These are phyloP conservation scores for Trematomus bernacchii DNA, from an alignment of 2,797 vertebrate species.

Conservation along the genomic window DNA sequence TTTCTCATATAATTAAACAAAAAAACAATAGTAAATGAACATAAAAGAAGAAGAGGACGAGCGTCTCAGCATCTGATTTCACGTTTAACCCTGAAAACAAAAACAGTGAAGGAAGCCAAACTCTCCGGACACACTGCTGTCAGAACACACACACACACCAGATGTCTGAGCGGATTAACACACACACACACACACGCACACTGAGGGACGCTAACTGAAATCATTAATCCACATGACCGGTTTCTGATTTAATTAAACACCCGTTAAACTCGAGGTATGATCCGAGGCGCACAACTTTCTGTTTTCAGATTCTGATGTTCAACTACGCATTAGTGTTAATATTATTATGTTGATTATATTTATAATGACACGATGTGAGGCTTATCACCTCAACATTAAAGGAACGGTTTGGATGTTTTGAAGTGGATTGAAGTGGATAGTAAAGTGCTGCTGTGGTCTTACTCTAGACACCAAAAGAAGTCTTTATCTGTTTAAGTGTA, in stretches of 20 bases:
- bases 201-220: conserved; percentile 35
- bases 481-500: too few relatives aligned
- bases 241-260: conserved; percentile 34
- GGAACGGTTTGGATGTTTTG: too few relatives aligned
- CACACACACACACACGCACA: conserved; percentile 21
- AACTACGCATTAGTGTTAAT: not conserved
- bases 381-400: too few relatives aligned
- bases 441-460: too few relatives aligned
- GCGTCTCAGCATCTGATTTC: conserved; percentile 6
- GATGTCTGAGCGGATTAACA: too few relatives aligned
- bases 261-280: conserved; percentile 10
- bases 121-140: conserved; percentile 28
- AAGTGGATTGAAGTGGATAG: too few relatives aligned
- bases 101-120: conserved; percentile 35
- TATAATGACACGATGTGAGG: too few relatives aligned
- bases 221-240: conserved; percentile 37
- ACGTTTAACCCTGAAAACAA: conserved; percentile 28
- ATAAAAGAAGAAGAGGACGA: not conserved
- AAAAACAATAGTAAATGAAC: not conserved
- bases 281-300: conserved; percentile 31
- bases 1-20: not conserved
- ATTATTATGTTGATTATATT: not conserved
- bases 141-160: conserved; percentile 18
- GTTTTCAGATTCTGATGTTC: not conserved
- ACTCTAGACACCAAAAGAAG: too few relatives aligned